Conservation (phyloP, 1,140 invertebrate species). For the Leptinotarsa lineolata region DNA sequence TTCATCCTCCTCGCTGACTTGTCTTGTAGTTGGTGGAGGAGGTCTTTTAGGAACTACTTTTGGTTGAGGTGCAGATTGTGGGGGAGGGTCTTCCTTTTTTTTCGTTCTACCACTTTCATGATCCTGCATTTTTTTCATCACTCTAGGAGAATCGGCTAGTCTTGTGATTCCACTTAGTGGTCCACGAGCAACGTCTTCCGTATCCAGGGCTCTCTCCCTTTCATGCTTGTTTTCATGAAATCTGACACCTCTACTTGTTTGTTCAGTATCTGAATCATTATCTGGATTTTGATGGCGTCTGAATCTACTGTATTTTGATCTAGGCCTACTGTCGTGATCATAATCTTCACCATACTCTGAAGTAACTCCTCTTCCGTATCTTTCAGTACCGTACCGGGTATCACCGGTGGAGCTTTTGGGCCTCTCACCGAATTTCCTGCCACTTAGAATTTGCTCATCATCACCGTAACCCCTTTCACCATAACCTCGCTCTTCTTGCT, state of each 20-base stretch:
- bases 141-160: constrained; percentile 84
- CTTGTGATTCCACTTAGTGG: constrained; percentile 88
- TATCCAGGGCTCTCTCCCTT: constrained; percentile 81
- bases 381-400: constrained; percentile 57
- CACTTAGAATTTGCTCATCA: constrained; percentile 69
- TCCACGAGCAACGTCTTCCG: constrained; percentile 85
- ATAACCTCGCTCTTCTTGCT: constrained; percentile 74
- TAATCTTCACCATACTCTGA: constrained; percentile 69
- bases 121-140: constrained; percentile 86
- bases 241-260: constrained; percentile 61
- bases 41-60: constrained; percentile 61
- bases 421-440: constrained; percentile 73
- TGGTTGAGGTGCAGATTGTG: constrained; percentile 58
- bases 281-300: constrained; percentile 66
- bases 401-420: constrained; percentile 56
- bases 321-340: constrained; percentile 59
- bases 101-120: constrained; percentile 75
- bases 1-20: constrained; percentile 87
- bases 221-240: constrained; percentile 67
- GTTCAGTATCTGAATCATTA: constrained; percentile 71
- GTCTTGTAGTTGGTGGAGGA: constrained; percentile 64
- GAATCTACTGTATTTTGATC: constrained; percentile 70
- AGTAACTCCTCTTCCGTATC: constrained; percentile 59
- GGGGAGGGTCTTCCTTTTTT: constrained; percentile 69
- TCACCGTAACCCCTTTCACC: constrained; percentile 50